Percentiles rank a stretch among this genome's conserved stretches.
Conservation (phyloP, 2,113 vertebrate genomes). For the Tonatia bakeri region DNA sequence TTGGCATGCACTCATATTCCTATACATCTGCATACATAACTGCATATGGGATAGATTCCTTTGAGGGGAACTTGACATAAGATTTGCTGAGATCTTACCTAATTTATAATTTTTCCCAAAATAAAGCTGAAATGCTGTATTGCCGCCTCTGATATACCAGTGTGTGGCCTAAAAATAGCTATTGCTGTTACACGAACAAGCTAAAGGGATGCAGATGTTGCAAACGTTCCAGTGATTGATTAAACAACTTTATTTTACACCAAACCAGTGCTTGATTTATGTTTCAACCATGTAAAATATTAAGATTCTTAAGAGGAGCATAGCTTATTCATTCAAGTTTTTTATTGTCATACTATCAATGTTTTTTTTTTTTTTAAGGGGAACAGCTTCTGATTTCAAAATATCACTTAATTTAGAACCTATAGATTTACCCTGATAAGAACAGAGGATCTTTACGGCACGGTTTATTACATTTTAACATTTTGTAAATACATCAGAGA, state of each 20-base stretch:
- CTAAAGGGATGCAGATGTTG: conserved; percentile 42
- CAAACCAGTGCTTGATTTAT: not conserved
- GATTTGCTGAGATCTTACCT: not conserved
- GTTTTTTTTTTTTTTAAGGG: conserved; percentile 31
- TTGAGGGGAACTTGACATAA: not conserved
- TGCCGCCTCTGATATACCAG: not conserved
- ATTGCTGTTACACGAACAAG: not conserved
- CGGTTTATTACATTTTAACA: not conserved
- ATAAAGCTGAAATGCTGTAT: not conserved
- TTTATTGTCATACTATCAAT: not conserved
- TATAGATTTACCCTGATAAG: not conserved
- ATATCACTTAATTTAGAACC: not conserved
- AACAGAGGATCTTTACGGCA: not conserved
- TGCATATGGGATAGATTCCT: not conserved
- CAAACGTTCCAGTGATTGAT: conserved; percentile 63
- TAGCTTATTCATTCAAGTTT: not conserved
- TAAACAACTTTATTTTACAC: conserved; percentile 60
- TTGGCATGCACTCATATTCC: not conserved
- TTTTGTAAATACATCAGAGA: conserved; percentile 12
- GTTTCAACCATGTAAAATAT: conserved; percentile 8
- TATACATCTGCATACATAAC: not conserved
- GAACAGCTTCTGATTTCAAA: conserved; percentile 20
- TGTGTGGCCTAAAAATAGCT: conserved; percentile 24
- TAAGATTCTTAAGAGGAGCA: not conserved
- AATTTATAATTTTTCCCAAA: not conserved